These are phyloP conservation scores for Stenichneumon culpator DNA, from an alignment of 2,888 invertebrate species.

Conservation along the genomic window DNA sequence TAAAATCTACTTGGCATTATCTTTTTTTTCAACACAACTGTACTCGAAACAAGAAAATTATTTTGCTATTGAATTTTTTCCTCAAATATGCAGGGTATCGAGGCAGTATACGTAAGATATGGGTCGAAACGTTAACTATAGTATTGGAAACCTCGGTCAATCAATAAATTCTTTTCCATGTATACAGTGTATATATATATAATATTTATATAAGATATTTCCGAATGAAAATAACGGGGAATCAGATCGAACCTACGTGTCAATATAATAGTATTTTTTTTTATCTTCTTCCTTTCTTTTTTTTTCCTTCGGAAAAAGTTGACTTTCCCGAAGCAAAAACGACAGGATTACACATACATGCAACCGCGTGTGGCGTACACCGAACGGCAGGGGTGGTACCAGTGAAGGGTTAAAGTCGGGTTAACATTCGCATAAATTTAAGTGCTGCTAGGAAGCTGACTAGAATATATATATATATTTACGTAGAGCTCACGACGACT, in stretches of 20 bases:
- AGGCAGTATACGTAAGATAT: slow-evolving; percentile 55
- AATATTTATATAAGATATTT: slow-evolving; percentile 48
- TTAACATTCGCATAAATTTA: slow-evolving; percentile 67
- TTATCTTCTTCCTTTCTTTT: not conserved
- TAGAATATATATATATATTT: slow-evolving; percentile 79
- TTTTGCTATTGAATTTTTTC: slow-evolving; percentile 21
- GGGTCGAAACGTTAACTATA: slow-evolving; percentile 56
- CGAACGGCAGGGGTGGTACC: slow-evolving; percentile 58
- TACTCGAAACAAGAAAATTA: slow-evolving; percentile 23
- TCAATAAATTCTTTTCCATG: slow-evolving; percentile 46
- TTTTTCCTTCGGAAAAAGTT: slow-evolving; percentile 36
- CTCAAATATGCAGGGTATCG: slow-evolving; percentile 22
- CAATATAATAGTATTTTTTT: slow-evolving; percentile 24
- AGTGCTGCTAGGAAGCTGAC: slow-evolving; percentile 85
- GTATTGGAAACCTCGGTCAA: slow-evolving; percentile 53
- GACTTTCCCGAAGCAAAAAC: slow-evolving; percentile 38
- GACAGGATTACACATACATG: slow-evolving; percentile 42
- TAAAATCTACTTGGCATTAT: slow-evolving; percentile 10
- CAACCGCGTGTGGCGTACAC: slow-evolving; percentile 25
- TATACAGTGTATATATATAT: slow-evolving; percentile 38
- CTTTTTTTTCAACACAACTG: slow-evolving; percentile 21
- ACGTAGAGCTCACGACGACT: slow-evolving; percentile 54
- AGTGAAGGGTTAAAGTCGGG: slow-evolving; percentile 70
- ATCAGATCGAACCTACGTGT: slow-evolving; percentile 47
- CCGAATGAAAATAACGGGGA: slow-evolving; percentile 59